Evolutionary conservation across 2,113 vertebrate species (phyloP).

Genomic region (Lagopus leucura): DNA sequence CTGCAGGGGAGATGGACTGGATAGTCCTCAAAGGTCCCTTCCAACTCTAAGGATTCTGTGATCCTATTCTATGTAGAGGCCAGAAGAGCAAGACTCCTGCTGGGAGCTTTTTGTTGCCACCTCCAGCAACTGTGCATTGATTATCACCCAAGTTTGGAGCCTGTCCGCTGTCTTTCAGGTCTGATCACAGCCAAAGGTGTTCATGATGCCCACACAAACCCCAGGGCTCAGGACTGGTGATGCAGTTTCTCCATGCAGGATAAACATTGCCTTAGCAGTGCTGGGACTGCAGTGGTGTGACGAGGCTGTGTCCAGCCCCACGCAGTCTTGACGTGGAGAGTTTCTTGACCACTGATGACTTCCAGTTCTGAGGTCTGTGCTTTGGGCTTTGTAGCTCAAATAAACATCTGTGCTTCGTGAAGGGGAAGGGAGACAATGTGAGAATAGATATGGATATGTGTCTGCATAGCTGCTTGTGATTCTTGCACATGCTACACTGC

Average conservation of each 20-base stretch:
- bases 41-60: too few relatives aligned
- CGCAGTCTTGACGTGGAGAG: too few relatives aligned
- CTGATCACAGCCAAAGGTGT: not conserved
- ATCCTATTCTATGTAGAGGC: too few relatives aligned
- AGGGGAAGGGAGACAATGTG: not conserved
- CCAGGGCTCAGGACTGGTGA: not conserved
- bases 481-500: accelerated
- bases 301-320: too few relatives aligned
- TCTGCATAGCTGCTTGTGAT: accelerated
- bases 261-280: too few relatives aligned
- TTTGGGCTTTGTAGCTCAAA: not conserved
- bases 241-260: too few relatives aligned
- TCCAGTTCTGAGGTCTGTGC: too few relatives aligned
- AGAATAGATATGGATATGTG: not conserved
- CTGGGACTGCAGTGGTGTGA: too few relatives aligned
- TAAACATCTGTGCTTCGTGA: not conserved
- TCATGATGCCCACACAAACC: not conserved
- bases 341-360: too few relatives aligned
- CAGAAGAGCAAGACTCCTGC: not conserved
- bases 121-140: not conserved
- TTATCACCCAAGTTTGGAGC: not conserved
- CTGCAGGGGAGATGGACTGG: too few relatives aligned
- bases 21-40: too few relatives aligned
- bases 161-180: not conserved
- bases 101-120: not conserved